Evolutionary conservation across 2,113 vertebrate species (phyloP).

Genomic region (Ceratotherium simum): DNA sequence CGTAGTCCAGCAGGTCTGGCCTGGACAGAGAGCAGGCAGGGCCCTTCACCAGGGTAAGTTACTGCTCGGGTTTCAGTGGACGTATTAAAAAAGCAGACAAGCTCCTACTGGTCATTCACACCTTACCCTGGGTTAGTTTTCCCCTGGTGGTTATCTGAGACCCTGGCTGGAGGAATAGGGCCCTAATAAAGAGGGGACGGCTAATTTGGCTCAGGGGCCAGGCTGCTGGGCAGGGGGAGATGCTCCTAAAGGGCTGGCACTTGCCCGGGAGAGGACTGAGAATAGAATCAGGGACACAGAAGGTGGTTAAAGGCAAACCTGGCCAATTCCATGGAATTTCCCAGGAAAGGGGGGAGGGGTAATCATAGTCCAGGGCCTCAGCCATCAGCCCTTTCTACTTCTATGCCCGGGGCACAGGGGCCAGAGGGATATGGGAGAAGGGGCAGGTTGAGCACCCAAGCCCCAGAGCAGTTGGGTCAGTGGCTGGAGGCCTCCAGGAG

Average conservation of each 20-base stretch:
- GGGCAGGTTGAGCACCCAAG: not conserved
- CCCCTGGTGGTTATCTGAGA: not conserved
- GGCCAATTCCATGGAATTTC: not conserved
- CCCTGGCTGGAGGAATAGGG: not conserved
- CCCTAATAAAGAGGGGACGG: not conserved
- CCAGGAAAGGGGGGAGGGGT: not conserved
- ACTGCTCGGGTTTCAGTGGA: not conserved
- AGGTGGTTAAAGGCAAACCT: not conserved
- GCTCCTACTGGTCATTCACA: not conserved
- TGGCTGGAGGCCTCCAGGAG: not conserved
- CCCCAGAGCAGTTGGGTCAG: not conserved
- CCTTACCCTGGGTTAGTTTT: not conserved
- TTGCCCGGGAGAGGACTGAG: not conserved
- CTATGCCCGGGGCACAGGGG: not conserved
- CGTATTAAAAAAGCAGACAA: not conserved
- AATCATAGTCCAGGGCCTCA: not conserved
- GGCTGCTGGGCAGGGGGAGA: not conserved
- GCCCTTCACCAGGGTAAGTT: not conserved
- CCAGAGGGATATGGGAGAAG: not conserved
- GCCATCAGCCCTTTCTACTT: not conserved
- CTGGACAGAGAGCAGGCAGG: constrained; percentile 80
- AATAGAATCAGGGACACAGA: not conserved
- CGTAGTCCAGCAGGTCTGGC: constrained; percentile 93
- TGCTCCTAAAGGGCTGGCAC: not conserved
- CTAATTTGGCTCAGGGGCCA: not conserved